These are phyloP conservation scores for Steatocranus sp. DNA, from an alignment of 2,797 vertebrate genomes.

Conservation along the genomic window DNA sequence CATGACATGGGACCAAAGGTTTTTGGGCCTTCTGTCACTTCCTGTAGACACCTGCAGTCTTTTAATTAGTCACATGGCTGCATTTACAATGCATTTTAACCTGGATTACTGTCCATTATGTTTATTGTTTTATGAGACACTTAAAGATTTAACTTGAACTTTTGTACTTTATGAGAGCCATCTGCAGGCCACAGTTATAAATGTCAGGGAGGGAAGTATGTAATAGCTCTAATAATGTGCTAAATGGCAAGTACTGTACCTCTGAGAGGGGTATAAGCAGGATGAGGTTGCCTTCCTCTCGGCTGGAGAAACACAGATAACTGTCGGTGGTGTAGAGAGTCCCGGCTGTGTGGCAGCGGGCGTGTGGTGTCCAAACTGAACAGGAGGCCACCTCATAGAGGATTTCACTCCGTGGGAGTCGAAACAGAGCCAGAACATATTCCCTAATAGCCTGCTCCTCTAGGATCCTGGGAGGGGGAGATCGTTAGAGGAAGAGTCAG, in stretches of 20 bases:
- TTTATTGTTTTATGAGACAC: background rate
- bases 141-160: background rate
- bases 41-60: background rate
- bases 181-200: background rate
- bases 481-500: background rate
- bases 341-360: conserved; percentile 87
- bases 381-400: conserved; percentile 82
- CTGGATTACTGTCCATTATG: background rate
- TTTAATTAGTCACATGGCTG: background rate
- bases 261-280: conserved; percentile 89
- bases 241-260: conserved; percentile 64
- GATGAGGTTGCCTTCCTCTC: conserved; percentile 83
- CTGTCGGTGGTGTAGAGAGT: conserved; percentile 87
- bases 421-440: conserved; percentile 90
- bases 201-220: background rate
- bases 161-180: background rate
- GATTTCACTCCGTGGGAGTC: conserved; percentile 83
- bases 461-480: conserved; percentile 76
- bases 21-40: background rate
- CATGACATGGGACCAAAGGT: background rate
- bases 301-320: conserved; percentile 91
- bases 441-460: conserved; percentile 88
- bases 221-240: background rate
- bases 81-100: background rate
- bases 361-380: conserved; percentile 91